These are phyloP conservation scores for Liposcelis brunnea DNA, from an alignment of 2,888 invertebrate species.

Conservation along the genomic window DNA sequence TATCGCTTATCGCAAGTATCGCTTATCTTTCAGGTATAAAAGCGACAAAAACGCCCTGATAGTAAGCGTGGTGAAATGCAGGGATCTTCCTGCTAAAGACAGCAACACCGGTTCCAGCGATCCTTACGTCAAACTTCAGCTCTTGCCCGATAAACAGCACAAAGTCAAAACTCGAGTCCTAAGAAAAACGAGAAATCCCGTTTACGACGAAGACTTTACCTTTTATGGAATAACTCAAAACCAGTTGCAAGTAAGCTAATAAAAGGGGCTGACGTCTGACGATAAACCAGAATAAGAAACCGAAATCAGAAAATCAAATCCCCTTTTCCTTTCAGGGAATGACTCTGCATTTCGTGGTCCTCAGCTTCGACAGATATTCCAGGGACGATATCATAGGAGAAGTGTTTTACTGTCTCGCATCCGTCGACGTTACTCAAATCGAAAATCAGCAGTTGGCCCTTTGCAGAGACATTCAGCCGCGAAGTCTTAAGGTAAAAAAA, in stretches of 20 bases:
- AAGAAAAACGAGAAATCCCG: slow-evolving; percentile 87
- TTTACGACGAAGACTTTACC: slow-evolving; percentile 97
- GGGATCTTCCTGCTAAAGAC: slow-evolving; percentile 72
- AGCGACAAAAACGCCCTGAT: slow-evolving; percentile 78
- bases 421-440: slow-evolving; percentile 47
- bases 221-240: slow-evolving; percentile 85
- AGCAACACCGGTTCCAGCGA: slow-evolving; percentile 68
- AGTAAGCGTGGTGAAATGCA: slow-evolving; percentile 81
- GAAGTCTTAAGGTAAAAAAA: slow-evolving; percentile 66
- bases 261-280: neutral
- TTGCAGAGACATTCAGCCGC: slow-evolving; percentile 78
- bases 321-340: slow-evolving; percentile 39
- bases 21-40: slow-evolving; percentile 48
- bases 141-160: slow-evolving; percentile 93
- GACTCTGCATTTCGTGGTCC: slow-evolving; percentile 82
- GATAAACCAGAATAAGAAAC: neutral
- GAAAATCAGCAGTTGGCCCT: slow-evolving; percentile 64
- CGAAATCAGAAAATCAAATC: no score
- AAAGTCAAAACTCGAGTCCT: slow-evolving; percentile 94
- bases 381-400: slow-evolving; percentile 98
- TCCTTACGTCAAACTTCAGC: slow-evolving; percentile 94
- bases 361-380: slow-evolving; percentile 93
- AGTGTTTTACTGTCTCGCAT: slow-evolving; percentile 67
- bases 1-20: no score
- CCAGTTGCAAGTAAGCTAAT: slow-evolving; percentile 51